Evolutionary conservation across 2,888 invertebrate genomes (phyloP).

Genomic region (Volucella zonaria): DNA sequence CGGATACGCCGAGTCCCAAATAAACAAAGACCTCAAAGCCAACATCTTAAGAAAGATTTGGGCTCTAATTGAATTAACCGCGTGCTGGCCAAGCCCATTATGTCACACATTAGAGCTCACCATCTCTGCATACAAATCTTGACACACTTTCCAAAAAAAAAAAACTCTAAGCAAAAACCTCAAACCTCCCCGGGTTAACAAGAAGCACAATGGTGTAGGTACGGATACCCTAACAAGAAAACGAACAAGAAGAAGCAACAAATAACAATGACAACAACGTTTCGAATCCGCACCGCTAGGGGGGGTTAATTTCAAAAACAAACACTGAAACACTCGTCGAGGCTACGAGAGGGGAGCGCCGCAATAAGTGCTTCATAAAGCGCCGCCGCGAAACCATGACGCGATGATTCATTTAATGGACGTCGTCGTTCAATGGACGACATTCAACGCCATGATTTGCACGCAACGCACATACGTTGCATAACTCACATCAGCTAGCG

Average conservation of each 20-base stretch:
- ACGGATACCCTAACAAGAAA: background rate
- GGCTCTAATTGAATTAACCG: slow-evolving; percentile 43
- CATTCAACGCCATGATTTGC: slow-evolving; percentile 30
- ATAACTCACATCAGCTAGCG: slow-evolving; percentile 41
- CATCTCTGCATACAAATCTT: slow-evolving; percentile 63
- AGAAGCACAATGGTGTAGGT: background rate
- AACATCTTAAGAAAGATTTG: slow-evolving; percentile 20
- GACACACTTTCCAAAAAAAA: slow-evolving; percentile 58
- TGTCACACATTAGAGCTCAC: slow-evolving; percentile 33
- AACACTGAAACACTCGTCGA: slow-evolving; percentile 44
- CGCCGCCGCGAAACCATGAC: background rate
- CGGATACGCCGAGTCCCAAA: slow-evolving; percentile 29
- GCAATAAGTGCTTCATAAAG: background rate
- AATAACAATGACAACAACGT: slow-evolving; percentile 5
- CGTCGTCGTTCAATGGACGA: slow-evolving; percentile 15
- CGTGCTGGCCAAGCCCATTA: slow-evolving; percentile 32
- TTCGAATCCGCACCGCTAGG: background rate
- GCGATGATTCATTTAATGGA: slow-evolving; percentile 55
- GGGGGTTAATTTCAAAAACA: slow-evolving; percentile 52
- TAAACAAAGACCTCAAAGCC: slow-evolving; percentile 1
- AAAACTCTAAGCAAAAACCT: background rate
- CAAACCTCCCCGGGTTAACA: slow-evolving; percentile 32
- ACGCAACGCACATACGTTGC: slow-evolving; percentile 48
- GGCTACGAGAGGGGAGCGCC: background rate
- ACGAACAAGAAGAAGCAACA: background rate